Conservation (phyloP, 1,140 invertebrate species). For the Piezodorus guildinii region DNA sequence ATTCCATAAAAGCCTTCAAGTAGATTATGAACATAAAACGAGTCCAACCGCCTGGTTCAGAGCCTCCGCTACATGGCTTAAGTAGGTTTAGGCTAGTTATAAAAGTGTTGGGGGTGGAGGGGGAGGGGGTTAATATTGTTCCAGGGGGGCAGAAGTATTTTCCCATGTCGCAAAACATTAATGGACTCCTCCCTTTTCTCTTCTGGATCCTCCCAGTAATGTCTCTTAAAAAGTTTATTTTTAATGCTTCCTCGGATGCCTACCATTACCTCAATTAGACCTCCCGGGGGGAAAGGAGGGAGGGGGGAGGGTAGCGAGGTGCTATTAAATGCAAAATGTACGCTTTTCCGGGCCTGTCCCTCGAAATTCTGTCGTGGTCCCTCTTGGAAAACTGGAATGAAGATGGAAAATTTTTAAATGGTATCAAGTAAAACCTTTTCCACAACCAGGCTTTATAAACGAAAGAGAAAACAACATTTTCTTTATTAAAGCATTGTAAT, state of each 20-base stretch:
- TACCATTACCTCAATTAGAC: constrained; percentile 11
- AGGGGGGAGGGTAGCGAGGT: not conserved
- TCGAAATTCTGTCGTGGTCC: not conserved
- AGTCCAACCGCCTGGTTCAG: not conserved
- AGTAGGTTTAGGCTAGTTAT: not conserved
- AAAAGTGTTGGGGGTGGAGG: not conserved
- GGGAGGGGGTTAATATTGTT: not conserved
- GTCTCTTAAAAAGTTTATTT: constrained; percentile 11
- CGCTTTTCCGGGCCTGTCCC: not conserved
- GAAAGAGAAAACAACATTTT: too few relatives aligned
- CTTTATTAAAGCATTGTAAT: too few relatives aligned
- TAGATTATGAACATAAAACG: too few relatives aligned
- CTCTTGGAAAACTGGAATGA: too few relatives aligned
- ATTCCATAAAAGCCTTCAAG: too few relatives aligned
- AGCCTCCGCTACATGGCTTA: not conserved
- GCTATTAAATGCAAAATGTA: constrained; percentile 5
- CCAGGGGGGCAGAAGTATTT: constrained; percentile 3
- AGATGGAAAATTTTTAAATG: too few relatives aligned
- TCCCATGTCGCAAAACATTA: constrained; percentile 12
- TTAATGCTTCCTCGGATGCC: constrained; percentile 1
- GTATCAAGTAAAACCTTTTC: too few relatives aligned
- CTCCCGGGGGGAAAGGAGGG: not conserved
- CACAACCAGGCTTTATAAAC: too few relatives aligned
- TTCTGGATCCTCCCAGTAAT: not conserved
- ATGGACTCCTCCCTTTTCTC: not conserved